Evolutionary conservation across 1,140 invertebrate species (phyloP), one percentile per base, ranked within the genome.

Genomic region (Calephelis virginiensis): DNA sequence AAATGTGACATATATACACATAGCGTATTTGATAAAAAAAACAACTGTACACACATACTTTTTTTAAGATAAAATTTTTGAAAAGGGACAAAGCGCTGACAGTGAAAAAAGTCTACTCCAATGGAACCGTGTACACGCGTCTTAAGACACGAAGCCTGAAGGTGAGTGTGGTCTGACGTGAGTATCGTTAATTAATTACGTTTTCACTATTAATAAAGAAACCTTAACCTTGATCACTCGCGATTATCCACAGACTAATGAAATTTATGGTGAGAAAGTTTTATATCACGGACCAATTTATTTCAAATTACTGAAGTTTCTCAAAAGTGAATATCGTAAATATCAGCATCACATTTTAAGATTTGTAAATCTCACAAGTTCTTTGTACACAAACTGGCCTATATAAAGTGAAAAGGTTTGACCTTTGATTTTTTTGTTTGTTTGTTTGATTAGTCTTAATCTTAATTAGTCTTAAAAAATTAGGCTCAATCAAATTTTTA

Each of bases 221-320:
- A 59, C 56, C 56, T 59, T 59, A 59, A 59, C 56, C 56, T 59
- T 59, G 56, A 12, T 38, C 37, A n/a, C 28, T 59, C 17, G 37
- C 12, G 56, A 59, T 59, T 59, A 38, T 10, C 28, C 37, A 38
- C 28, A 59, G 28, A 12, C 56, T 59, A 59, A 38, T 59, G 37
- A 59, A 40, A n/a, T 59, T 56, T 28, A 59, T 12, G 12, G 11
- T 59, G 56, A 38, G 56, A 59, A 59, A 59, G 56, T 59, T 59
- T 59, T 56, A 28, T 38, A 59, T n/a, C 37, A 38, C 37, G 37
- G 37, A 13, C 56, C 28, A 59, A 37, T 59, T 59, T 12, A 38
- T 13, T 37, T 38, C 6, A 59, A 11, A 59, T 59, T 38, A 37
- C 12, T 59, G 28, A 37, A 37, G 8, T 59, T 59, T 40, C 7